phyloP scores from a whole-genome alignment of 1,140 invertebrate genomes.

The Holotrichia oblita region DNA sequence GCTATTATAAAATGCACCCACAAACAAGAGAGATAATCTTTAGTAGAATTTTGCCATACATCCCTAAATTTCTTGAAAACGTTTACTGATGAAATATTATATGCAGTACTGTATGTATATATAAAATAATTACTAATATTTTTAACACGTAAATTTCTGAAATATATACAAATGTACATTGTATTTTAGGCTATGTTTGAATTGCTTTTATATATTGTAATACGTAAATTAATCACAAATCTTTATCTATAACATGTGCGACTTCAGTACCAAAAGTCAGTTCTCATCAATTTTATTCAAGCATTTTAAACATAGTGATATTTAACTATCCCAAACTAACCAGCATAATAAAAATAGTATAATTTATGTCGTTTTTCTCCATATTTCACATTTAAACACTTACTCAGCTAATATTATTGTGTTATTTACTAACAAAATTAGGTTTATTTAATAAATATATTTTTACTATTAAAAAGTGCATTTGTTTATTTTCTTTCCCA shows the following conservation, averaged over 20 bases:
- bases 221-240: too few relatives aligned
- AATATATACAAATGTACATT: background rate
- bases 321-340: too few relatives aligned
- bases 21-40: too few relatives aligned
- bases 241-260: too few relatives aligned
- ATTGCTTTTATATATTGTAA: background rate
- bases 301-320: too few relatives aligned
- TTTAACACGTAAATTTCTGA: background rate
- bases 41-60: too few relatives aligned
- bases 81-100: too few relatives aligned
- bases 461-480: background rate
- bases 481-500: background rate
- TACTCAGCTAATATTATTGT: background rate
- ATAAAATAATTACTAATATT: background rate
- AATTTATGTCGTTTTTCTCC: background rate
- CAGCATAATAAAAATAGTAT: too few relatives aligned
- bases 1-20: too few relatives aligned
- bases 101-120: too few relatives aligned
- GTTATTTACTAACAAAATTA: background rate
- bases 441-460: background rate
- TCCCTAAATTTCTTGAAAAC: too few relatives aligned
- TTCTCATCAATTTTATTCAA: background rate
- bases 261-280: background rate
- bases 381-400: background rate
- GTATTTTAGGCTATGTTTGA: slow-evolving; percentile 3